Percentiles rank a stretch among this genome's conserved stretches.
Evolutionary conservation across 2,797 vertebrate genomes (phyloP).

Genomic region (Clamator glandarius): DNA sequence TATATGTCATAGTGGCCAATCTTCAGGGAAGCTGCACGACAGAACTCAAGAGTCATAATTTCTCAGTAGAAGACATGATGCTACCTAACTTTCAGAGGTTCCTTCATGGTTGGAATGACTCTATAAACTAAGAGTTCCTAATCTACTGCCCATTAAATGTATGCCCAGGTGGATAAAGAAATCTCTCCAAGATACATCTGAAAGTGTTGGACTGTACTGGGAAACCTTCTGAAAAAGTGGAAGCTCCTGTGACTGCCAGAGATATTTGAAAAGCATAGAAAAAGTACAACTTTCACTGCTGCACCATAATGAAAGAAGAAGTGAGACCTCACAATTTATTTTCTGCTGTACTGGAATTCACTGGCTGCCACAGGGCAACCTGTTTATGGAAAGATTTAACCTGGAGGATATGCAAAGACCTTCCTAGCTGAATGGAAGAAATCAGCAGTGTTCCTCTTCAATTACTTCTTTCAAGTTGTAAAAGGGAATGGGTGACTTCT

Average conservation of each 20-base stretch:
- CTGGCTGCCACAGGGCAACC: background rate
- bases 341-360: background rate
- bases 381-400: background rate
- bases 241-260: background rate
- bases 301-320: background rate
- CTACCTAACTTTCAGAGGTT: background rate
- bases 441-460: background rate
- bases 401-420: background rate
- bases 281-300: background rate
- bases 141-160: background rate
- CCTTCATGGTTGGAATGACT: background rate
- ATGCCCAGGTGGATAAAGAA: background rate
- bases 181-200: background rate
- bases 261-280: background rate
- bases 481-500: background rate
- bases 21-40: background rate
- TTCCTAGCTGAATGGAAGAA: background rate
- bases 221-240: background rate
- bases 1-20: background rate
- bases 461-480: background rate
- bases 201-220: background rate
- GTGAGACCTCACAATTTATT: background rate
- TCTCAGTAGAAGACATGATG: background rate
- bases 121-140: background rate
- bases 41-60: background rate